Conservation (phyloP, 2,113 vertebrate species). For the Eudorcas thomsonii region DNA sequence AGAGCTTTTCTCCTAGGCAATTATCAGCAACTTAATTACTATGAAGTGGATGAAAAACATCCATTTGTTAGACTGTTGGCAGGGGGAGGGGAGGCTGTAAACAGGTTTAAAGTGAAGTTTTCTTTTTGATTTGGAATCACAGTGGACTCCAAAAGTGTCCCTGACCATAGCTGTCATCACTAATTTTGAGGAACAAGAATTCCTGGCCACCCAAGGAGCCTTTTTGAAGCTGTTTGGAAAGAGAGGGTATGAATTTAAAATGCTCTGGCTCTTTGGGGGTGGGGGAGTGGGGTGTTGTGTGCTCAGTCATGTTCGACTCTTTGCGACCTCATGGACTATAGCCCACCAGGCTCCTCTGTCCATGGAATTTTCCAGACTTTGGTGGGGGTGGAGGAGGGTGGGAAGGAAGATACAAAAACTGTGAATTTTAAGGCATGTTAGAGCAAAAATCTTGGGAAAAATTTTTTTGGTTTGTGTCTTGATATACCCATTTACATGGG, state of each 20-base stretch:
- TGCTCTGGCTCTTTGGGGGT: neutral
- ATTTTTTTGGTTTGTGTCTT: neutral
- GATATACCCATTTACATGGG: neutral
- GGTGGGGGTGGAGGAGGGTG: neutral
- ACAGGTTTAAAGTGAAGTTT: neutral
- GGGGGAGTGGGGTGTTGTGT: neutral
- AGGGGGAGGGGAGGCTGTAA: neutral
- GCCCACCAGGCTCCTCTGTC: neutral
- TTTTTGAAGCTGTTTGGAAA: neutral
- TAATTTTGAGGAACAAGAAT: slow-evolving; percentile 12
- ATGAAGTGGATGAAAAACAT: neutral
- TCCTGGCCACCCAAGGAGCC: neutral
- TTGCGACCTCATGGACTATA: neutral
- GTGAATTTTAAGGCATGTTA: neutral
- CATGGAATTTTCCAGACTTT: neutral
- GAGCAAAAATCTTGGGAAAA: neutral
- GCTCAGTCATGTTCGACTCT: neutral
- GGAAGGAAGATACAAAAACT: neutral
- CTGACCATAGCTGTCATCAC: neutral
- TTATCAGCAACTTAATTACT: neutral
- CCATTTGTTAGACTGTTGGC: neutral
- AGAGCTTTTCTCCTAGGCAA: neutral
- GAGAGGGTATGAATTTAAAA: neutral
- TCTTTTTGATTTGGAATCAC: neutral
- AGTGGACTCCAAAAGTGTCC: neutral